Conservation (phyloP, 2,888 invertebrate genomes). For the Nemoura dubitans region DNA sequence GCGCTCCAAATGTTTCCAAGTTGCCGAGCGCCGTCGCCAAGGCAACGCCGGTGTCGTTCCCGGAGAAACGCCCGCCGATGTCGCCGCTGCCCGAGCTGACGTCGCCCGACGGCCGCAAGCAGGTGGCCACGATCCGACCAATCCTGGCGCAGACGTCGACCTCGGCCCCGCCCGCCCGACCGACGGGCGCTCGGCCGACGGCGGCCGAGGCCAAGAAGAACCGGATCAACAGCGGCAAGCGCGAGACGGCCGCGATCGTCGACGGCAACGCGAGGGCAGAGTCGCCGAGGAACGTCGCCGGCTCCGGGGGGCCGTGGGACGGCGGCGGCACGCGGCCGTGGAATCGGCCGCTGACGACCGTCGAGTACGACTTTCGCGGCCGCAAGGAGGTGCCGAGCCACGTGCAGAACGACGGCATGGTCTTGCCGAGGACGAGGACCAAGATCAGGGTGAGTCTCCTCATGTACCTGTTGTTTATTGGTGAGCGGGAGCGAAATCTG, state of each 20-base stretch:
- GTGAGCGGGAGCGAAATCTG: too few relatives aligned
- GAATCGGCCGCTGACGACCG: slow-evolving; percentile 71
- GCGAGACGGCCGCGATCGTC: slow-evolving; percentile 57
- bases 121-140: slow-evolving; percentile 65
- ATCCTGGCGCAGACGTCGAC: slow-evolving; percentile 54
- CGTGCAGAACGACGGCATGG: slow-evolving; percentile 86
- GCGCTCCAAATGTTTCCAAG: too few relatives aligned
- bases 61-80: slow-evolving; percentile 49
- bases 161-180: slow-evolving; percentile 37
- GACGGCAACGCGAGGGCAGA: slow-evolving; percentile 57
- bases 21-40: background rate
- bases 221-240: slow-evolving; percentile 72
- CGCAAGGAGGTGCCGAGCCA: slow-evolving; percentile 90
- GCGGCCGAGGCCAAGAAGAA: slow-evolving; percentile 75
- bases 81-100: slow-evolving; percentile 25
- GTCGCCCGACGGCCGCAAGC: slow-evolving; percentile 55
- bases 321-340: slow-evolving; percentile 60
- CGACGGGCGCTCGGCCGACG: slow-evolving; percentile 63
- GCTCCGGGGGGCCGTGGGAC: slow-evolving; percentile 60
- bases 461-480: too few relatives aligned
- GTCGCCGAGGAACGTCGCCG: slow-evolving; percentile 57
- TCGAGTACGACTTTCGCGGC: slow-evolving; percentile 88
- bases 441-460: slow-evolving; percentile 28
- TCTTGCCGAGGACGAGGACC: slow-evolving; percentile 45
- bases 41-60: slow-evolving; percentile 38